Evolutionary conservation across 2,888 invertebrate species (phyloP).

Genomic region (Sipha maydis): DNA sequence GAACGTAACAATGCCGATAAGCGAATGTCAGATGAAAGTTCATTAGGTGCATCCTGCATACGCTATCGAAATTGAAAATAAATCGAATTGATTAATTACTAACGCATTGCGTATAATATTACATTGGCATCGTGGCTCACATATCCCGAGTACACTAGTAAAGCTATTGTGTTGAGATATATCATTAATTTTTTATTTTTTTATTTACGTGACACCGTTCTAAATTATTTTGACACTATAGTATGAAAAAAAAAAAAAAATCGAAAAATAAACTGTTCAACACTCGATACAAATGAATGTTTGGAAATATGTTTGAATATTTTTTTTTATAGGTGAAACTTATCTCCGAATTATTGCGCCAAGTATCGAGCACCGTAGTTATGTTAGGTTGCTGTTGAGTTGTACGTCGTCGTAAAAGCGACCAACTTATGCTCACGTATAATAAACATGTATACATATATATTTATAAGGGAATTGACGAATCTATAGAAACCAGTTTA

Average conservation of each 20-base stretch:
- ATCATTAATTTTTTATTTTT: background rate
- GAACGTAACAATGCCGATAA: background rate
- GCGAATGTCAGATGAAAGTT: background rate
- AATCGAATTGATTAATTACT: background rate
- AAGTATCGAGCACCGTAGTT: background rate
- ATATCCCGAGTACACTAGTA: background rate
- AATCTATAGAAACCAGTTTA: constrained; percentile 12
- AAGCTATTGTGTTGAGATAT: background rate
- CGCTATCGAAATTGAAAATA: background rate
- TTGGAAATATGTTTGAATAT: background rate
- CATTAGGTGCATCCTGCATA: constrained; percentile 32
- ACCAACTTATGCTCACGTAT: no score
- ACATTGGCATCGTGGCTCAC: background rate
- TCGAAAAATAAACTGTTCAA: background rate
- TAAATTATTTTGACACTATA: constrained; percentile 14
- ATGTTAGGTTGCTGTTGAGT: background rate
- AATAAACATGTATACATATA: background rate
- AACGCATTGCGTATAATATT: background rate
- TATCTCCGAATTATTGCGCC: background rate
- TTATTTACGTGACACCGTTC: background rate
- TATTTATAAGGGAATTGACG: background rate
- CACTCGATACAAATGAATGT: background rate
- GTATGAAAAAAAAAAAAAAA: background rate
- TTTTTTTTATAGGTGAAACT: background rate
- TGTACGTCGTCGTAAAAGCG: no score